phyloP scores from a whole-genome alignment of 1,140 invertebrate species.

The Lethocerus indicus region DNA sequence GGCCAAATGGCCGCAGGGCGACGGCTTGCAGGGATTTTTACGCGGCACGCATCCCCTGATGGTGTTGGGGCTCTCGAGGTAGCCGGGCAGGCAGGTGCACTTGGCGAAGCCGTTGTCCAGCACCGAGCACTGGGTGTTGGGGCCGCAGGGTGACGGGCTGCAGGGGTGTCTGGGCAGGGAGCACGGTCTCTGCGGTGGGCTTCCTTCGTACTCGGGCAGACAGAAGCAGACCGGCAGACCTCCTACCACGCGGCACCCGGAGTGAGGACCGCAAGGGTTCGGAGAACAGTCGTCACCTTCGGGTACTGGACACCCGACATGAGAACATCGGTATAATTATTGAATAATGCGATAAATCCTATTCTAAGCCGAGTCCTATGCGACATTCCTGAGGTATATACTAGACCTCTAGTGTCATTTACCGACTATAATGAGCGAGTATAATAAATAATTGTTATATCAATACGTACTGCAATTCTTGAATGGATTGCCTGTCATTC shows the following conservation, averaged over 20 bases:
- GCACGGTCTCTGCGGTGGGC: constrained; percentile 51
- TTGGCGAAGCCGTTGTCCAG: constrained; percentile 68
- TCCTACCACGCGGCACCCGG: constrained; percentile 53
- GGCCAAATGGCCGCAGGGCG: constrained; percentile 60
- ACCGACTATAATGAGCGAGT: constrained; percentile 1
- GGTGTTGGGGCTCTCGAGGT: constrained; percentile 71
- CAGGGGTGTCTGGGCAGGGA: constrained; percentile 55
- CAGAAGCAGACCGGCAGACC: constrained; percentile 64
- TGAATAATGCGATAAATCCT: constrained; percentile 5
- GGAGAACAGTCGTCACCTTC: constrained; percentile 67
- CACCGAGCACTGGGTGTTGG: constrained; percentile 69
- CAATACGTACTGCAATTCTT: constrained; percentile 69
- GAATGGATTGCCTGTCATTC: constrained; percentile 79
- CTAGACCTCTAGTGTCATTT: no score
- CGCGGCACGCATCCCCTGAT: constrained; percentile 63
- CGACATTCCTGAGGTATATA: no score
- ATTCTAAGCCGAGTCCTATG: no score
- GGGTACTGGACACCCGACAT: no score
- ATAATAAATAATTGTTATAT: background rate
- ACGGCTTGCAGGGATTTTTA: constrained; percentile 61
- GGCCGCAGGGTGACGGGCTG: constrained; percentile 68
- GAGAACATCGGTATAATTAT: no score
- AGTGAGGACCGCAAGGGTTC: constrained; percentile 71
- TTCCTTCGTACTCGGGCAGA: constrained; percentile 72
- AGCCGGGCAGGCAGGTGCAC: constrained; percentile 69